Percentiles rank a stretch among this genome's conserved stretches.
Evolutionary conservation across 2,888 invertebrate genomes (phyloP).

Genomic region (Mesorhabditis spiculigera): DNA sequence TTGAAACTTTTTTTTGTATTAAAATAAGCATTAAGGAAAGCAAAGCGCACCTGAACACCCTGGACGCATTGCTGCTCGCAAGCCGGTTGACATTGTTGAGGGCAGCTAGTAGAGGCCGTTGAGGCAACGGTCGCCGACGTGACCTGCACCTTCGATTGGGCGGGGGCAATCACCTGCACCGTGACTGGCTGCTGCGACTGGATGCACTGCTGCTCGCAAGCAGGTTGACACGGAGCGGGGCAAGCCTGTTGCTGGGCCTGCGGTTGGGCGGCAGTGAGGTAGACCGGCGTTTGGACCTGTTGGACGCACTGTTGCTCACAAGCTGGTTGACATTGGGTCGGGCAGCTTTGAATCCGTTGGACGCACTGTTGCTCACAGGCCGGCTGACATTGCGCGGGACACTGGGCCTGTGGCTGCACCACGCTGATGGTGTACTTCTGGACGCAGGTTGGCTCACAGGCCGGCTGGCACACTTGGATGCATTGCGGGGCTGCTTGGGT

Average conservation of each 20-base stretch:
- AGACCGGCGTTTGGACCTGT: too few relatives aligned
- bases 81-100: conserved; percentile 22
- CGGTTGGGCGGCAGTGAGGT: too few relatives aligned
- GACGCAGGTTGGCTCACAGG: conserved; percentile 18
- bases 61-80: conserved; percentile 16
- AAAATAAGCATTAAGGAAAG: too few relatives aligned
- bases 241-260: conserved; percentile 9
- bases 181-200: not conserved
- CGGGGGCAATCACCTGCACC: too few relatives aligned
- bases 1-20: too few relatives aligned
- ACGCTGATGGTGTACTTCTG: not conserved
- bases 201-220: conserved; percentile 18
- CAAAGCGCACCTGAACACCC: too few relatives aligned
- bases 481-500: conserved; percentile 15
- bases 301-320: conserved; percentile 15
- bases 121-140: not conserved
- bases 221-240: conserved; percentile 24
- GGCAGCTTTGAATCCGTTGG: not conserved
- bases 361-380: conserved; percentile 18
- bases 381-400: conserved; percentile 26
- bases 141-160: not conserved
- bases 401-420: not conserved
- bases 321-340: conserved; percentile 22
- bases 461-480: conserved; percentile 21
- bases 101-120: not conserved